phyloP scores from a whole-genome alignment of 2,888 invertebrate genomes.

The Glaucopsyche alexis region DNA sequence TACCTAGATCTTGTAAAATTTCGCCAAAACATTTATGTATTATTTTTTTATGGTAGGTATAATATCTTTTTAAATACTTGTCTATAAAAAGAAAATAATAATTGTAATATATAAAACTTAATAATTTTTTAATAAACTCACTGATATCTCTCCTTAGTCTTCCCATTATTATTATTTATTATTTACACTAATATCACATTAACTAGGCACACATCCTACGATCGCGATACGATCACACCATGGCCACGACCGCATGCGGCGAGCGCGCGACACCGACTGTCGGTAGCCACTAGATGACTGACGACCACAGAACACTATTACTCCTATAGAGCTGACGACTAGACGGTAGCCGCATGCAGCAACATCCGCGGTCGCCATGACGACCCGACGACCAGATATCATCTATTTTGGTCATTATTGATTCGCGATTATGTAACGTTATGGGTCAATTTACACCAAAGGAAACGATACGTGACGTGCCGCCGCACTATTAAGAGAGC shows the following conservation, averaged over 20 bases:
- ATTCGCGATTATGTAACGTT: background rate
- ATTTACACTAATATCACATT: slow-evolving; percentile 49
- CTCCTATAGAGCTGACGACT: too few species aligned
- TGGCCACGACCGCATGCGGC: background rate
- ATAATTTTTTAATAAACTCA: background rate
- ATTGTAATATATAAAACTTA: too few species aligned
- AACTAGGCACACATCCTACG: background rate
- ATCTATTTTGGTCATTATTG: slow-evolving; percentile 21
- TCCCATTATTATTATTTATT: slow-evolving; percentile 24
- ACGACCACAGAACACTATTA: too few species aligned
- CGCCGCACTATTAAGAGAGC: too few species aligned
- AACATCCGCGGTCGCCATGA: slow-evolving; percentile 24
- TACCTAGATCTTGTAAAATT: too few species aligned
- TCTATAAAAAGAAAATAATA: too few species aligned
- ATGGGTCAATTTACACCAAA: too few species aligned
- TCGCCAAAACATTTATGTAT: too few species aligned
- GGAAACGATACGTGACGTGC: too few species aligned
- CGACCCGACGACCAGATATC: slow-evolving; percentile 51
- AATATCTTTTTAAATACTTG: too few species aligned
- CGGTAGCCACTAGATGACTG: too few species aligned
- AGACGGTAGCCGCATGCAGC: slow-evolving; percentile 1
- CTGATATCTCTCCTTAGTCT: slow-evolving; percentile 19
- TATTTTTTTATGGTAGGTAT: too few species aligned
- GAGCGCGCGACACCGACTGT: slow-evolving; percentile 8
- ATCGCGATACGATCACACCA: background rate